Conservation (phyloP, 1,140 invertebrate species). For the Drosophila melanica region DNA sequence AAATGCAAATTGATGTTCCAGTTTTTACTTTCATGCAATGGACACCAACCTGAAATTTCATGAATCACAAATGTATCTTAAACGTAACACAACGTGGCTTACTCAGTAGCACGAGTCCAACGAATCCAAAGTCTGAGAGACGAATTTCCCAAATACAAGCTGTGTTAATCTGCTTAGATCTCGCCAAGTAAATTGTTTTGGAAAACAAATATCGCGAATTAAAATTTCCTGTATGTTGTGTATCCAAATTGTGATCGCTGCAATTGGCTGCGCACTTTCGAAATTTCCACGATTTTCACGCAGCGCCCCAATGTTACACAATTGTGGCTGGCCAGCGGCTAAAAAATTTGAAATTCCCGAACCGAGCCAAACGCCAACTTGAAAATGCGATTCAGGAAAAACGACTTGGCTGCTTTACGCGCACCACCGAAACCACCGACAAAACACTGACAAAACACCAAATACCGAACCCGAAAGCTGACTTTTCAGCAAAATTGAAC, state of each 20-base stretch:
- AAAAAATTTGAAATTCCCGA: constrained; percentile 8
- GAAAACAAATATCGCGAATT: constrained; percentile 7
- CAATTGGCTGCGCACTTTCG: constrained; percentile 46
- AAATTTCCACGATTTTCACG: constrained; percentile 37
- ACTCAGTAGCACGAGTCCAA: constrained; percentile 9
- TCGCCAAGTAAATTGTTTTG: constrained; percentile 20
- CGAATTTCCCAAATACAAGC: not conserved
- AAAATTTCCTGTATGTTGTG: constrained; percentile 1
- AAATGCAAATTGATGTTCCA: too few relatives aligned
- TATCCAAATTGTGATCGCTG: constrained; percentile 32
- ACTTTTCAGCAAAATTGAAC: constrained; percentile 52
- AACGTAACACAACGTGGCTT: constrained; percentile 12
- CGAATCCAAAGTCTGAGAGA: not conserved
- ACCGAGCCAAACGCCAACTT: not conserved
- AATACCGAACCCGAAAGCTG: constrained; percentile 29
- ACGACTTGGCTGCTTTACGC: constrained; percentile 21
- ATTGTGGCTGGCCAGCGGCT: constrained; percentile 19
- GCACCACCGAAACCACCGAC: constrained; percentile 5
- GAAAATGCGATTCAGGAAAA: constrained; percentile 44
- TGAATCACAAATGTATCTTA: constrained; percentile 4
- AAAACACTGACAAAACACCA: constrained; percentile 4
- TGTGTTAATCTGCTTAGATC: constrained; percentile 1
- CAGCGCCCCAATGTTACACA: constrained; percentile 33
- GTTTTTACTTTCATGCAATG: too few relatives aligned
- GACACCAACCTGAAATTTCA: not conserved